Base-by-base conservation (phyloP, 2,113 vertebrate genomes). In the Lampris incognitus region DNA sequence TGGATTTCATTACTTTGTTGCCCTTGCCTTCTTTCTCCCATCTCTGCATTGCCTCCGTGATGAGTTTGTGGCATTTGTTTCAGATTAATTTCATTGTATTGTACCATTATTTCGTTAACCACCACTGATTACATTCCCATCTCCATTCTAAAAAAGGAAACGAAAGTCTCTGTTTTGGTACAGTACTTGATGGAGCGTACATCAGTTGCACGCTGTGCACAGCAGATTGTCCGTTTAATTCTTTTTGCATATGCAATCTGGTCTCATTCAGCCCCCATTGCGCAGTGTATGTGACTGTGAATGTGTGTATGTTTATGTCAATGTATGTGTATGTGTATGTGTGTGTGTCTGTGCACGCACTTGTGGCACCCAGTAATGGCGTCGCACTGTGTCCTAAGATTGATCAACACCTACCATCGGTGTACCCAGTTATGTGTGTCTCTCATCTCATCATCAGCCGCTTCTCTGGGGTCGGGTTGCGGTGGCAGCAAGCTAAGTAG, bases 141-240 rank as follows among this genome's bases (percentile, higher is more conserved):
- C 38, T 51, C 39, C 62, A 37, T 51, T 71, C 2, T 2, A 0
- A 2, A 0, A 40, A 40, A 3, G 10, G 13, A 2, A 46, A 46
- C 1, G 13, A 9, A 37, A 62, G 58, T 1, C 1, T 51, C 6
- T 67, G 71, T 72, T 75, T 77, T 71, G 65, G 36, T 67, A 73
- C 76, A 41, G 63, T 73, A 77, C 11, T 81, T 81, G 79, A 74
- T 68, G 73, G 69, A 42, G 36, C 71, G 60, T 60, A 73, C 76
- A 84, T 84, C 73, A 84, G 80, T 60, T 50, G 9, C 86, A 85
- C 9, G 6, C 83, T 57, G 83, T 74, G 85, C 65, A 73, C 75
- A 84, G 73, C 84, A 86, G 68, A 82, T 57, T 74, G 67, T 82
- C 64, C 74, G 4, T 81, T 85, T 85, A 69, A 76, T 75, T 78